Conservation (phyloP, 2,888 invertebrate genomes). For the Horisme vitalbata region DNA sequence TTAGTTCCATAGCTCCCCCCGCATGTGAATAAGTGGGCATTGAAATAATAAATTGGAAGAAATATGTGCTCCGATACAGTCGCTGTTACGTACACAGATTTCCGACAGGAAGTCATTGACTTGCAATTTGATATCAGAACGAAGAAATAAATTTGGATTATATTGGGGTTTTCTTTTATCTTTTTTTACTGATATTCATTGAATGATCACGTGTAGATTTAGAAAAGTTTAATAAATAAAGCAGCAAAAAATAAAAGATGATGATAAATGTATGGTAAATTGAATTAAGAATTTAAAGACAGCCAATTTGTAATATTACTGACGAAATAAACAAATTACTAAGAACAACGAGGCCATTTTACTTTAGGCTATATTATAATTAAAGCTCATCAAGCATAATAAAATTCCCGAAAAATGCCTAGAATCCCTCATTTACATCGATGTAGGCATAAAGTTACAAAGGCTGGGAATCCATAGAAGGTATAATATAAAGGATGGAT, state of each 20-base stretch:
- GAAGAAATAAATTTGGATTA: slow-evolving; percentile 25
- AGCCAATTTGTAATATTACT: too few species aligned
- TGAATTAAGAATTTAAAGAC: too few species aligned
- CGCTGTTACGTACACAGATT: slow-evolving; percentile 26
- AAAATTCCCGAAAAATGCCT: slow-evolving; percentile 3
- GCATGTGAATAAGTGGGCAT: slow-evolving; percentile 29
- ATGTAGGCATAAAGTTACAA: slow-evolving; percentile 41
- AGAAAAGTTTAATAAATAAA: too few species aligned
- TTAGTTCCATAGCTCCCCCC: slow-evolving; percentile 35
- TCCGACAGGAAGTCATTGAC: slow-evolving; percentile 45
- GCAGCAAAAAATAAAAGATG: too few species aligned
- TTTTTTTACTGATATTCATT: too few species aligned
- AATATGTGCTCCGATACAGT: slow-evolving; percentile 24
- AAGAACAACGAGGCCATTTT: too few species aligned
- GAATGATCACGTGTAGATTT: too few species aligned
- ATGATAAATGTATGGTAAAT: too few species aligned
- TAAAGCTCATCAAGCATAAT: not conserved
- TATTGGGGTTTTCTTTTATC: too few species aligned
- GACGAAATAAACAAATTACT: too few species aligned
- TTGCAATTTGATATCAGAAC: slow-evolving; percentile 40
- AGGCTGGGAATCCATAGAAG: slow-evolving; percentile 43
- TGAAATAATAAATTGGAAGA: slow-evolving; percentile 38
- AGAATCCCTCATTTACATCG: slow-evolving; percentile 15
- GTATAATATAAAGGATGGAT: slow-evolving; percentile 49
- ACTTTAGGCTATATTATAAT: too few species aligned